phyloP scores from a whole-genome alignment of 2,113 vertebrate species.

The Phrynosoma platyrhinos region DNA sequence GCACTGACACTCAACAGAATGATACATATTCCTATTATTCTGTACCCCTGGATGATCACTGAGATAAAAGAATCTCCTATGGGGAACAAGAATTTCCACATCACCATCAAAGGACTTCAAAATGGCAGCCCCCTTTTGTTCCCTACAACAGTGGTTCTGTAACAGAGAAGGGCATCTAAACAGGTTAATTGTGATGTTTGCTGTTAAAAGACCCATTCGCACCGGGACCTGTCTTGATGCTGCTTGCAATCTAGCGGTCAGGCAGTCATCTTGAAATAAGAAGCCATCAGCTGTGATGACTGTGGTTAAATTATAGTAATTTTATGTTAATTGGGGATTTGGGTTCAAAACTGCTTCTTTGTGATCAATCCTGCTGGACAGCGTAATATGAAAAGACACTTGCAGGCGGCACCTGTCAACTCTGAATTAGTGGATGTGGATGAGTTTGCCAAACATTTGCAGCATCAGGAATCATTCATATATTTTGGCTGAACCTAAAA shows the following conservation, averaged over 20 bases:
- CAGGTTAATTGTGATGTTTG: conserved; percentile 22
- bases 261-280: conserved; percentile 22
- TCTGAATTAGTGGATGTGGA: conserved; percentile 9
- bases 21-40: neutral
- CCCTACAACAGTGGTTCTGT: neutral
- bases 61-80: neutral
- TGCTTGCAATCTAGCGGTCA: conserved; percentile 17
- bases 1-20: too few species aligned
- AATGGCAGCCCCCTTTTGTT: neutral
- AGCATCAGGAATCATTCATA: conserved; percentile 8
- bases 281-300: conserved; percentile 6
- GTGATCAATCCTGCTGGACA: conserved; percentile 32
- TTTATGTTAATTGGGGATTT: conserved; percentile 40
- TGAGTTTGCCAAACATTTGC: conserved; percentile 18
- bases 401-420: conserved; percentile 2
- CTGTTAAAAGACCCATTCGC: conserved; percentile 3
- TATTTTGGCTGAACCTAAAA: neutral
- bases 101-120: neutral
- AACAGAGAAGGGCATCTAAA: conserved; percentile 2
- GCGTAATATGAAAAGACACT: conserved; percentile 9
- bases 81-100: neutral
- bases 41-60: neutral
- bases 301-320: conserved; percentile 39
- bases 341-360: conserved; percentile 35
- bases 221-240: neutral